Conservation (phyloP, 2,797 vertebrate genomes). For the Sitta carolinensis region DNA sequence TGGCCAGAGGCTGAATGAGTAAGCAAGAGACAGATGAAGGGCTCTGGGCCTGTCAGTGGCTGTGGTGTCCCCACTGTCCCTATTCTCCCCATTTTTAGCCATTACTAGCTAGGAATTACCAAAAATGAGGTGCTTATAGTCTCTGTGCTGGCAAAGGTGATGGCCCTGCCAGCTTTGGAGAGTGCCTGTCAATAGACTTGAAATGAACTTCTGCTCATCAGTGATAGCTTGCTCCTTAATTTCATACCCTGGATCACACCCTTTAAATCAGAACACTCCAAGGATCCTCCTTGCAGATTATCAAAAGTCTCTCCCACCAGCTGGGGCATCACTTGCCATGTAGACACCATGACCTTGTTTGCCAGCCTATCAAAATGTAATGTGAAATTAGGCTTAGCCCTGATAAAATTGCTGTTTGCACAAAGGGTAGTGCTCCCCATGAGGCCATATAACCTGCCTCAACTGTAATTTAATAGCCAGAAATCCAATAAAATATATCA, state of each 20-base stretch:
- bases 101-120: background rate
- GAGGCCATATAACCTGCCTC: background rate
- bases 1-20: background rate
- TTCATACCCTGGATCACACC: background rate
- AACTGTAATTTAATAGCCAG: background rate
- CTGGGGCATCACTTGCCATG: background rate
- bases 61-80: background rate
- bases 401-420: background rate
- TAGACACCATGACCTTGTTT: background rate
- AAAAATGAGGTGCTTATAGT: background rate
- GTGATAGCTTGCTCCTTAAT: background rate
- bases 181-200: background rate
- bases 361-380: background rate
- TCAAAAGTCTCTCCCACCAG: background rate
- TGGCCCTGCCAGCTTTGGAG: background rate
- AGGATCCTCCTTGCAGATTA: background rate
- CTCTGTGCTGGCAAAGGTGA: background rate
- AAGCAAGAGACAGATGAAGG: background rate
- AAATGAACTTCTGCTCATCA: background rate
- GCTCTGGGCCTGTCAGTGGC: background rate
- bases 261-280: background rate
- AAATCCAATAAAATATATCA: conserved; percentile 39
- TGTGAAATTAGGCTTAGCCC: background rate
- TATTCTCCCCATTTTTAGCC: background rate
- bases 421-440: background rate